Evolutionary conservation across 2,888 invertebrate genomes (phyloP), one percentile per base, ranked within the genome.

Genomic region (Caenorhabditis japonica): DNA sequence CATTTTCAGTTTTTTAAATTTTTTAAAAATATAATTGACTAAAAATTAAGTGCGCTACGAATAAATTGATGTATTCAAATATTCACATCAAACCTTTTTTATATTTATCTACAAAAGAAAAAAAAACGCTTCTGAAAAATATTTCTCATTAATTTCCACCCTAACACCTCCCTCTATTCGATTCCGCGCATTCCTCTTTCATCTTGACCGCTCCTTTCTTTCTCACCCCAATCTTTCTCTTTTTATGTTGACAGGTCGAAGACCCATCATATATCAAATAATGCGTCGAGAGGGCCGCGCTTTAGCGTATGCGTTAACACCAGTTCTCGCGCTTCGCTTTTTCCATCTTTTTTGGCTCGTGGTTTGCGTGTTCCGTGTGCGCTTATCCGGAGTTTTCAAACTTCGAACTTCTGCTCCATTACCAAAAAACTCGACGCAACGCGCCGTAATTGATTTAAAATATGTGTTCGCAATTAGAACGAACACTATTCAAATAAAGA

Each of bases 291-390:
- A 51, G 66, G 58, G 30, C 41, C 49, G 46, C 36, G 34, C 52
- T 47, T 15, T 30, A 55, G 51, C 52, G 43, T 60, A 60, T 60
- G 61, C 60, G 70, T 70, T 55, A 61, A 60, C 70, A 70, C 70
- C 70, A 70, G 60, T 70, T 70, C 53, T 70, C 60, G 70, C 70
- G 53, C 70, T 56, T n/a, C n/a, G n/a, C n/a, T n/a, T n/a, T 70
- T 70, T 70, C 58, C 39, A 47, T 55, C 66, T 58, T 68, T 58
- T 36, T 49, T 51, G 46, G 58, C 66, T 56, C 64, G 4, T 21
- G 33, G 27, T 53, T 27, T 27, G 39, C 17, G 15, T 34, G 10
- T 34, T 30, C n/a, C n/a, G n/a, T n/a, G n/a, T n/a, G n/a, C n/a
- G n/a, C n/a, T 25, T 30, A 51, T 49, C 56, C 43, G n/a, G 44